A percentile compares a stretch with the other conserved stretches of the same genome.
Conservation (phyloP, 2,797 vertebrate genomes). For the Poeciliopsis infans region DNA sequence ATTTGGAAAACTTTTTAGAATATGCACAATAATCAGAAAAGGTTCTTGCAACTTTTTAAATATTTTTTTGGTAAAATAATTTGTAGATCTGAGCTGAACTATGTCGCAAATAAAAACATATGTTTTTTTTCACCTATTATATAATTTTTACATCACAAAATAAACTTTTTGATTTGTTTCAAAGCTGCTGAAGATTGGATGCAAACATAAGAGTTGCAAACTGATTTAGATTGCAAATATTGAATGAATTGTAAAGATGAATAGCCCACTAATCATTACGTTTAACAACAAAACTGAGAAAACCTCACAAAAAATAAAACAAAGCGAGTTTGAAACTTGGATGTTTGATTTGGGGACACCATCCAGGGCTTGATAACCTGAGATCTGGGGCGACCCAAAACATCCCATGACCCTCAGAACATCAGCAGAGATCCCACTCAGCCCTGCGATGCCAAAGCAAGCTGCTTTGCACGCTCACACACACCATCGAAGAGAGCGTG, state of each 20-base stretch:
- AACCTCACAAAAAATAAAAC: background rate
- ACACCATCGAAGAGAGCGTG: slow-evolving; percentile 1
- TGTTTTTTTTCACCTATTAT: background rate
- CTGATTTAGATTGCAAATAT: background rate
- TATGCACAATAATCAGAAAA: background rate
- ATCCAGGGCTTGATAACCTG: background rate
- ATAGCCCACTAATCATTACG: background rate
- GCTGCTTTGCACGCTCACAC: slow-evolving; percentile 21
- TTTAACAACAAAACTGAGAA: background rate
- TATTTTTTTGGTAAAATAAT: background rate
- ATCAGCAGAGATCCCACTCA: background rate
- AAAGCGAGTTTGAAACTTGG: background rate
- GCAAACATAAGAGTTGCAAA: background rate
- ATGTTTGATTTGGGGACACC: background rate
- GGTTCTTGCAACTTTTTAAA: background rate
- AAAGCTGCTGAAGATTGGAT: background rate
- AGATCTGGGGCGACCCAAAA: background rate
- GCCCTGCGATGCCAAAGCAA: slow-evolving; percentile 17
- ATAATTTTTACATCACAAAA: background rate
- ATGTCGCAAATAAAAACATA: background rate
- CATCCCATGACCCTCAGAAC: slow-evolving; percentile 21
- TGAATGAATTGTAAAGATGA: background rate
- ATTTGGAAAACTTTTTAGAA: background rate
- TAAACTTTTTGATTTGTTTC: background rate
- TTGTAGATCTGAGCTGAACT: background rate